phyloP scores from a whole-genome alignment of 2,888 invertebrate species.

The Dryomyza anilis region DNA sequence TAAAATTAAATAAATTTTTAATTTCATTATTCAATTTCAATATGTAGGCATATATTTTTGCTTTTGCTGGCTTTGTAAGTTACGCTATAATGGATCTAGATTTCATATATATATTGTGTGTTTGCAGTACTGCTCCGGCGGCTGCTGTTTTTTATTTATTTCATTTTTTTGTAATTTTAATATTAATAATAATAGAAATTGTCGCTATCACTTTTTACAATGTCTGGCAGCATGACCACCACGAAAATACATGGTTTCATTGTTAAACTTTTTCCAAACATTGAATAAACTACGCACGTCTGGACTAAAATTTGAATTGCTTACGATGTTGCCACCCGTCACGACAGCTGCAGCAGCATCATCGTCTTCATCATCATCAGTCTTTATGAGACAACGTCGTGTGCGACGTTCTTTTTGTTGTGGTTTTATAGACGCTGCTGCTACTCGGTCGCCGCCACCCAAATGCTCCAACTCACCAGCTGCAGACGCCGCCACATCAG shows the following conservation, averaged over 20 bases:
- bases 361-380: constrained; percentile 45
- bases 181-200: constrained; percentile 1
- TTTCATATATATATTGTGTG: constrained; percentile 1
- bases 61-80: constrained; percentile 12
- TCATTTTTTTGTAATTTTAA: too few species aligned
- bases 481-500: constrained; percentile 43
- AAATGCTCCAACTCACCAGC: constrained; percentile 46
- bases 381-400: constrained; percentile 55
- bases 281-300: constrained; percentile 45
- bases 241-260: constrained; percentile 49
- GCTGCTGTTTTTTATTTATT: background rate
- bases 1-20: constrained; percentile 15
- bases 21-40: constrained; percentile 16
- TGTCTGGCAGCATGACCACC: constrained; percentile 44
- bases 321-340: constrained; percentile 40
- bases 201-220: constrained; percentile 47
- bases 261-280: constrained; percentile 43
- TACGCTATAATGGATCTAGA: constrained; percentile 18
- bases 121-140: too few species aligned
- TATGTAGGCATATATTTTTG: constrained; percentile 4
- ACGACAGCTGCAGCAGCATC: too few species aligned
- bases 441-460: constrained; percentile 29
- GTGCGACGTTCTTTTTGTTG: constrained; percentile 46
- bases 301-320: constrained; percentile 48
- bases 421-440: constrained; percentile 9